Percentiles rank a stretch among this genome's conserved stretches.
Conservation (phyloP, 2,888 invertebrate genomes). For the Gari tellinella region DNA sequence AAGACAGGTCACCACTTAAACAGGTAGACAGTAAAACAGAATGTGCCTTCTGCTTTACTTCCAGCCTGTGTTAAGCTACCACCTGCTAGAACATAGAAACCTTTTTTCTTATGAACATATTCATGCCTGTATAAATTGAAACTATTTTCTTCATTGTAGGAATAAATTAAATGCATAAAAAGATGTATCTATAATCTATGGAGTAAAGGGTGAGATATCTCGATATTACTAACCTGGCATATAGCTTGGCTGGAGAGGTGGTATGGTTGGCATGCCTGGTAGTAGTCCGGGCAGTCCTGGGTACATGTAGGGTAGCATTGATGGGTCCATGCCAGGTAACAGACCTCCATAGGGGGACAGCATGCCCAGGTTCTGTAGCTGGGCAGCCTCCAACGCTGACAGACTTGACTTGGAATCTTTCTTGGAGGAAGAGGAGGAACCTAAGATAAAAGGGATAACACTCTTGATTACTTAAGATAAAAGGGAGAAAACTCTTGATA, state of each 20-base stretch:
- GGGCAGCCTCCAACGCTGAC: constrained; percentile 33
- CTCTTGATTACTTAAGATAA: constrained; percentile 12
- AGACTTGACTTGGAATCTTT: not conserved
- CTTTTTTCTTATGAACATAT: no score
- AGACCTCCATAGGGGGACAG: constrained; percentile 78
- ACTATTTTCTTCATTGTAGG: no score
- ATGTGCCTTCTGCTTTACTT: no score
- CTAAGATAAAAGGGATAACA: constrained; percentile 1
- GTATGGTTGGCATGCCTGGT: constrained; percentile 81
- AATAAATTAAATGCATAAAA: no score
- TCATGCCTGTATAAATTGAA: no score
- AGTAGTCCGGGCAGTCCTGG: constrained; percentile 84
- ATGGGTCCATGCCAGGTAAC: constrained; percentile 78
- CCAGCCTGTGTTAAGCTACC: no score
- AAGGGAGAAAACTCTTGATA: not conserved
- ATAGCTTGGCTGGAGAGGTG: constrained; percentile 86
- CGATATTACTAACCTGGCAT: constrained; percentile 81
- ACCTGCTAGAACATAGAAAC: no score
- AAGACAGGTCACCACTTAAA: no score
- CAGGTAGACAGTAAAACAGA: no score
- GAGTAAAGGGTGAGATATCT: no score
- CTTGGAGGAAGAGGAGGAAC: constrained; percentile 10
- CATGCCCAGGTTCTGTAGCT: constrained; percentile 59
- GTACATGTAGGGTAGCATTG: constrained; percentile 84
- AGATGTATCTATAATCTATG: no score